Evolutionary conservation across 2,113 vertebrate genomes (phyloP).

Genomic region (Pelobates fuscus): DNA sequence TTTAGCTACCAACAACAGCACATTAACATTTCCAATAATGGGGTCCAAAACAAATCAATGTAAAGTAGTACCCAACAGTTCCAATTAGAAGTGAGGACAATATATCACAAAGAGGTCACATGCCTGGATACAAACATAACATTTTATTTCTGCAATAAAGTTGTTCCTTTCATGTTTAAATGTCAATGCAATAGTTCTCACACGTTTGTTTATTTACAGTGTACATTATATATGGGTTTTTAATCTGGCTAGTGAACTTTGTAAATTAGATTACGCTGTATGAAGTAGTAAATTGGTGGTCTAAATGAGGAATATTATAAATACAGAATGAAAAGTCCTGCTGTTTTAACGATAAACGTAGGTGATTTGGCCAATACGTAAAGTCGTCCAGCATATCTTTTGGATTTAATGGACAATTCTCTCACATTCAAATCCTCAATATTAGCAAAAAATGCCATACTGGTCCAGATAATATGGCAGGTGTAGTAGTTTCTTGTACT

Average conservation of each 20-base stretch:
- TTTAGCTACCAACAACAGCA: constrained; percentile 5
- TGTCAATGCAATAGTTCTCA: constrained; percentile 11
- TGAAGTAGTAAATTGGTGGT: not conserved
- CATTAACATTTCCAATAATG: not conserved
- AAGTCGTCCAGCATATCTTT: too few relatives aligned
- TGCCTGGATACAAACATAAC: constrained; percentile 6
- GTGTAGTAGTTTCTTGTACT: too few relatives aligned
- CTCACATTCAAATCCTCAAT: too few relatives aligned
- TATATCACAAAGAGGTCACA: constrained; percentile 16
- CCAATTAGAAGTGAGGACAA: constrained; percentile 14
- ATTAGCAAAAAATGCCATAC: too few relatives aligned
- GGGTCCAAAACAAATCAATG: constrained; percentile 1
- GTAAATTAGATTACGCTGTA: not conserved
- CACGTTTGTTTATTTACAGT: constrained; percentile 31
- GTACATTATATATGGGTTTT: constrained; percentile 2
- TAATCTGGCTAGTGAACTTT: not conserved
- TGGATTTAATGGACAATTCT: too few relatives aligned
- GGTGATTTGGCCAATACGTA: too few relatives aligned
- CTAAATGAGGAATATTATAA: too few relatives aligned
- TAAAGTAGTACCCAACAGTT: constrained; percentile 7
- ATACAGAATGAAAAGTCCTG: too few relatives aligned
- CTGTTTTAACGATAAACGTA: too few relatives aligned
- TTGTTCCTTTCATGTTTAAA: constrained; percentile 15
- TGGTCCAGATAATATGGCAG: too few relatives aligned
- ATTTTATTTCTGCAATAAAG: constrained; percentile 13